phyloP scores from a whole-genome alignment of 2,113 vertebrate genomes.

The sheep (Ovis aries) region DNA sequence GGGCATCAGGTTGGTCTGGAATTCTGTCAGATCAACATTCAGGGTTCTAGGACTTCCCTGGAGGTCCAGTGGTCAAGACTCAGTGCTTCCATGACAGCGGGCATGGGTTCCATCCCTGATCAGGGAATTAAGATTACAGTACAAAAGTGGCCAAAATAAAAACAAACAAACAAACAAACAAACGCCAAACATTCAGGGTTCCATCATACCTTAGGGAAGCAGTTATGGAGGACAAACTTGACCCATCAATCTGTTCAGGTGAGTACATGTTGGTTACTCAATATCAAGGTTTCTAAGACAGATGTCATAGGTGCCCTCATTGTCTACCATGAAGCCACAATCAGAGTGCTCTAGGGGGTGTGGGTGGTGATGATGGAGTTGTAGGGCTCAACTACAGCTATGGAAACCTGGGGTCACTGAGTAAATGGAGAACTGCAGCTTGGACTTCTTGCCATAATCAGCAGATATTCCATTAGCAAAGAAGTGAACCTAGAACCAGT shows the following conservation, averaged over 20 bases:
- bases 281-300: not conserved
- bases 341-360: not conserved
- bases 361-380: not conserved
- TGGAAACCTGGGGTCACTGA: not conserved
- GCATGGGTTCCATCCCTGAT: not conserved
- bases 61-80: not conserved
- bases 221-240: not conserved
- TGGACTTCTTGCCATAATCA: not conserved
- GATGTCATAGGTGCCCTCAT: not conserved
- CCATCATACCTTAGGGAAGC: not conserved
- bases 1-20: not conserved
- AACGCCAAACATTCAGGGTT: not conserved
- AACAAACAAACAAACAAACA: not conserved
- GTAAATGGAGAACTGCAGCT: not conserved
- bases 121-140: not conserved
- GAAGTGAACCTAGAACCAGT: not conserved
- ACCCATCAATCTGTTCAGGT: not conserved
- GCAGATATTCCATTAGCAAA: not conserved
- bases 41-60: not conserved
- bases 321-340: not conserved
- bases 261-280: not conserved
- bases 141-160: not conserved
- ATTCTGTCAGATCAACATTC: not conserved
- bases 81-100: fast-evolving
- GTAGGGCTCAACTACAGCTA: not conserved